phyloP scores from a whole-genome alignment of 2,113 vertebrate species.

The Xiphias gladius region DNA sequence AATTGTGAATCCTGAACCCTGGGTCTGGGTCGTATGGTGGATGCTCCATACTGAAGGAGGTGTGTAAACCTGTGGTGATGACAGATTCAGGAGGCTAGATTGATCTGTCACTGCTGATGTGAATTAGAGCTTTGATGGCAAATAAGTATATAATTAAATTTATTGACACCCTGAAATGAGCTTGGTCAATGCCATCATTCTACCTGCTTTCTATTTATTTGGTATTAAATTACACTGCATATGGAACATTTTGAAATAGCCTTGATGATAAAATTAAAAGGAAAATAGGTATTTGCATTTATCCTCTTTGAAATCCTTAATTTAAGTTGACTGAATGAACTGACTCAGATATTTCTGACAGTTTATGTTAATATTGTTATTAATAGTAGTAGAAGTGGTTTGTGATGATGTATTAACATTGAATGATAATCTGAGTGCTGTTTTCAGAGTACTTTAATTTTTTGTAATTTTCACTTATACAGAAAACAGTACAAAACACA shows the following conservation, averaged over 20 bases:
- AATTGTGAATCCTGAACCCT: not conserved
- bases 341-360: not conserved
- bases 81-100: not conserved
- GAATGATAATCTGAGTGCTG: not conserved
- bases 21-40: not conserved
- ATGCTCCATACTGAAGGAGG: not conserved
- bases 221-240: not conserved
- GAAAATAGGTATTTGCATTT: conserved; percentile 25
- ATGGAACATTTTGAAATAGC: conserved; percentile 9
- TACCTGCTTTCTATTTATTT: conserved; percentile 4
- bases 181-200: conserved; percentile 18
- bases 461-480: not conserved
- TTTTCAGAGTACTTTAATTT: conserved; percentile 1
- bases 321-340: conserved; percentile 27
- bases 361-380: not conserved
- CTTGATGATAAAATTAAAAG: conserved; percentile 32
- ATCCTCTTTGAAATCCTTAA: conserved; percentile 31
- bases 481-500: not conserved
- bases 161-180: not conserved
- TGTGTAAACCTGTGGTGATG: not conserved
- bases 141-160: not conserved
- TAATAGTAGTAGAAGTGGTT: not conserved
- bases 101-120: not conserved
- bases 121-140: not conserved
- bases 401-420: not conserved